A percentile compares a stretch with the other conserved stretches of the same genome.
Evolutionary conservation across 2,888 invertebrate genomes (phyloP).

Genomic region (Falcaria lacertinaria): DNA sequence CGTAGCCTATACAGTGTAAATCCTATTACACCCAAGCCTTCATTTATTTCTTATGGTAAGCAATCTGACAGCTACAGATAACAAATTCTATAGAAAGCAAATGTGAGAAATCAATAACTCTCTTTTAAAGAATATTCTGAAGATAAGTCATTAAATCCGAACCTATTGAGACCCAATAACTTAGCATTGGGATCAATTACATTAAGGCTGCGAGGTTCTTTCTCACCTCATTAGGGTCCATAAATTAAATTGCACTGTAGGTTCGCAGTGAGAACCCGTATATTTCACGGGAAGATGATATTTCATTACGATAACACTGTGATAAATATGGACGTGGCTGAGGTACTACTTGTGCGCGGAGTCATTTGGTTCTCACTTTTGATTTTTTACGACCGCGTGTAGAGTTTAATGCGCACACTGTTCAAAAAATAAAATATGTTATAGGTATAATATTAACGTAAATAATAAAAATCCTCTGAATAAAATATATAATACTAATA

Average conservation of each 20-base stretch:
- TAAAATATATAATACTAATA: too few relatives aligned
- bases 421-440: too few relatives aligned
- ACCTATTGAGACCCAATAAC: neutral
- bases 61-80: too few relatives aligned
- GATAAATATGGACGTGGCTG: conserved; percentile 22
- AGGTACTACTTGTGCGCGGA: neutral
- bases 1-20: too few relatives aligned
- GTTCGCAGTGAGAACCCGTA: conserved; percentile 6
- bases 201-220: neutral
- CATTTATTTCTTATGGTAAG: too few relatives aligned
- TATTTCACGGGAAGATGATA: conserved; percentile 27
- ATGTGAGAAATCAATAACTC: neutral
- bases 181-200: neutral
- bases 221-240: conserved; percentile 1
- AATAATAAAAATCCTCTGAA: too few relatives aligned
- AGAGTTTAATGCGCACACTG: too few relatives aligned
- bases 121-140: neutral
- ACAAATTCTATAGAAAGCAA: too few relatives aligned
- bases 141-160: neutral
- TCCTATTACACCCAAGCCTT: too few relatives aligned
- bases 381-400: neutral
- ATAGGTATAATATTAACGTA: too few relatives aligned
- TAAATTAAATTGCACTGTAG: conserved; percentile 3
- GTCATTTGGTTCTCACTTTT: neutral
- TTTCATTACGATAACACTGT: conserved; percentile 29